Base-by-base conservation (phyloP, 2,113 vertebrate species). In the Caretta caretta region DNA sequence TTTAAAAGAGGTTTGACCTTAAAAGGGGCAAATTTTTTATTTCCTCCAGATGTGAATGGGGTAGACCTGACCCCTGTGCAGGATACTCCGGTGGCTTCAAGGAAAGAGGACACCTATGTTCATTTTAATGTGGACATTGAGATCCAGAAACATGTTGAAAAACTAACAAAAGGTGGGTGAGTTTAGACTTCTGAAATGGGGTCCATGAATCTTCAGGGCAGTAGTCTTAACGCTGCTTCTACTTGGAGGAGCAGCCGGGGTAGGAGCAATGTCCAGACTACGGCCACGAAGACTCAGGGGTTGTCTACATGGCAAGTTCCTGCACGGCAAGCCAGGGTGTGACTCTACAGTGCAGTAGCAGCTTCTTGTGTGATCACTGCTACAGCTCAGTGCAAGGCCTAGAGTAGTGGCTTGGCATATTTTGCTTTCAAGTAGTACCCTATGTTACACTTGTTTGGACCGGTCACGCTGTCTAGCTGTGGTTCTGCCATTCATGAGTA, bases 111-210 rank as follows among this genome's bases (percentile, higher is more conserved):
- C 91, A 99, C 98, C 0, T 99, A 99, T 57, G 98, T 99, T 96
- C 99, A 99, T 98, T 99, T 99, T 97, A 99, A 98, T 1, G 98
- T 99, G 96, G 99, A 99, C 81, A 98, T 99, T 1, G 99, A 99
- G 97, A 99, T 99, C 97, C 99, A 99, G 98, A 99, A 99, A 98
- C 99, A 99, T 22, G 96, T 99, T 88, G 99, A 99, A 97, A 99
- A 99, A 97, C 97, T 99, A 98, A 99, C 99, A 72, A 99, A 99
- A 99, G 99, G 99, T 99, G 84, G 3, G 97, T 97, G 29, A 78
- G 51, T 22, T 10, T 29, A 24, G 84, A 48, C 53, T 65, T 16
- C 6, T 1, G 10, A 79, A 83, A 75, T 1, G 2, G 38, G 50
- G 19, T 65, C 82, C 83, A 8, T 54, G 53, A 88, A 79, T 83